These are phyloP conservation scores for Onthophagus taurus DNA, from an alignment of 1,140 invertebrate genomes.

Conservation along the genomic window DNA sequence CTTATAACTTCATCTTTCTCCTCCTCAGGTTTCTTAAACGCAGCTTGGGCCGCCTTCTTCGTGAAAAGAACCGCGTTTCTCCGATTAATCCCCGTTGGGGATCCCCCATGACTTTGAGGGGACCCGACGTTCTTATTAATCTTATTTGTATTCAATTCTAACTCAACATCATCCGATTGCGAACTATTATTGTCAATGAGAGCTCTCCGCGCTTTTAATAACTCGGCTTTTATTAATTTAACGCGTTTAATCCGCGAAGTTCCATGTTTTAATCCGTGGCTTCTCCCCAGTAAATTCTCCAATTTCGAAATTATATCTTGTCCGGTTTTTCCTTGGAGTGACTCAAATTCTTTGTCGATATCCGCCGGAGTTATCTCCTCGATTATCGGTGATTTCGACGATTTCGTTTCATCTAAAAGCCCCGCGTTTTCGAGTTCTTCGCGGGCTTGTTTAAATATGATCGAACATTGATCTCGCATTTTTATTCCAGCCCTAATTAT, in stretches of 20 bases:
- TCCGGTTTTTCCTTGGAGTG: slow-evolving; percentile 33
- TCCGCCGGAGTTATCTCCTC: slow-evolving; percentile 41
- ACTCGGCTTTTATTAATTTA: slow-evolving; percentile 44
- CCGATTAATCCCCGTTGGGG: slow-evolving; percentile 58
- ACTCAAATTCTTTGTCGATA: slow-evolving; percentile 42
- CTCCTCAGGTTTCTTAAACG: slow-evolving; percentile 32
- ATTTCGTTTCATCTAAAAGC: slow-evolving; percentile 28
- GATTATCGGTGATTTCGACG: slow-evolving; percentile 10
- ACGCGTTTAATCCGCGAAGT: slow-evolving; percentile 42
- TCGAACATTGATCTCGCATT: slow-evolving; percentile 75
- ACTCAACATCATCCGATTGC: slow-evolving; percentile 34
- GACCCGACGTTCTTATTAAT: too few relatives aligned
- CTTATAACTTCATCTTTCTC: slow-evolving; percentile 26
- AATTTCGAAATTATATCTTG: slow-evolving; percentile 43
- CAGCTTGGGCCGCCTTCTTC: slow-evolving; percentile 54
- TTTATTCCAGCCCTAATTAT: slow-evolving; percentile 70
- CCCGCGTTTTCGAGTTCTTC: slow-evolving; percentile 64
- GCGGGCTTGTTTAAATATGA: slow-evolving; percentile 65
- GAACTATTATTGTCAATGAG: slow-evolving; percentile 28
- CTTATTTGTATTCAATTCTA: slow-evolving; percentile 26
- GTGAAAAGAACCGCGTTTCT: slow-evolving; percentile 76
- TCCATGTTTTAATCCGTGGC: slow-evolving; percentile 44
- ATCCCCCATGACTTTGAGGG: slow-evolving; percentile 22
- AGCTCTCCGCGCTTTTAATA: slow-evolving; percentile 29
- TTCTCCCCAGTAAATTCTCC: slow-evolving; percentile 43